phyloP scores from a whole-genome alignment of 2,888 invertebrate genomes.

The Tipula confusa region DNA sequence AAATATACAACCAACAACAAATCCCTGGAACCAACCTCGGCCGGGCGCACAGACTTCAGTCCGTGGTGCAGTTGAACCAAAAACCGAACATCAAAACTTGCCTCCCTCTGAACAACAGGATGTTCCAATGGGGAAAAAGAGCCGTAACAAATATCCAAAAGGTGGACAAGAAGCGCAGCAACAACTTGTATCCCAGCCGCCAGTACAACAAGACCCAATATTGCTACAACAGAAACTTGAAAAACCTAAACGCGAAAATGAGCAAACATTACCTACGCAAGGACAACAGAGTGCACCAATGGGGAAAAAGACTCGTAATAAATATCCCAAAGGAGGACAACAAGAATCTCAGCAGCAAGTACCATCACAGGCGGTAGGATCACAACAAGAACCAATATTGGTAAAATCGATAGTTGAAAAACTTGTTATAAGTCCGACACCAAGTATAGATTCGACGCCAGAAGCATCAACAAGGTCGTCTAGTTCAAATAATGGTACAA shows the following conservation, averaged over 20 bases:
- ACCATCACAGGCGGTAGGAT: not conserved
- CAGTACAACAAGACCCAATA: no score
- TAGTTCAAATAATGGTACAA: not conserved
- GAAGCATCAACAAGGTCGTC: not conserved
- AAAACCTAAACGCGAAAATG: not conserved
- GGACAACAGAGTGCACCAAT: not conserved
- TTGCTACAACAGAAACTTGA: no score
- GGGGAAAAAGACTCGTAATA: not conserved
- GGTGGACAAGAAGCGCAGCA: conserved; percentile 41
- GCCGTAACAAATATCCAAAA: not conserved
- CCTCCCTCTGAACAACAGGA: not conserved
- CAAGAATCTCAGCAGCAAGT: conserved; percentile 40
- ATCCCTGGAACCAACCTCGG: not conserved
- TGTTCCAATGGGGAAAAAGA: not conserved
- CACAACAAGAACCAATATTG: not conserved
- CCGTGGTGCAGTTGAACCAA: not conserved
- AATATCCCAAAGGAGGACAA: conserved; percentile 34
- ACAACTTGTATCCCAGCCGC: not conserved
- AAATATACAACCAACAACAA: no score
- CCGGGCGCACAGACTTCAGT: not conserved
- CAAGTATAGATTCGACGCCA: not conserved
- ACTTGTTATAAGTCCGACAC: not conserved
- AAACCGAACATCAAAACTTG: no score
- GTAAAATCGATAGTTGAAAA: not conserved
- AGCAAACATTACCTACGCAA: not conserved